Conservation (phyloP, 2,113 vertebrate genomes). For the Dendropsophus ebraccatus region DNA sequence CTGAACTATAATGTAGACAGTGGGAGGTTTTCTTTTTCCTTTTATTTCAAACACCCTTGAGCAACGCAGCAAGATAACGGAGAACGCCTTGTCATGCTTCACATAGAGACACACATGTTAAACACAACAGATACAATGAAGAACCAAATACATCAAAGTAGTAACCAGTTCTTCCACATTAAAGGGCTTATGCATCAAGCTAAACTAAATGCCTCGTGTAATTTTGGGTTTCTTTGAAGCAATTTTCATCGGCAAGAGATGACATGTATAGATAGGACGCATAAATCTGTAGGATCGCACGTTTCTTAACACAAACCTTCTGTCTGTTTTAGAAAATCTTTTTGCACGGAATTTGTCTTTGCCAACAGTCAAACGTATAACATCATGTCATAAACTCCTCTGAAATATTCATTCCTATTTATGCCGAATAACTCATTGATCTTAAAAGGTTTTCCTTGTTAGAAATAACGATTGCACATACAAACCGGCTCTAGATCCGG, state of each 20-base stretch:
- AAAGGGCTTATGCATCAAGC: conserved; percentile 46
- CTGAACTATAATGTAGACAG: background rate
- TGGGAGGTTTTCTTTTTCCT: background rate
- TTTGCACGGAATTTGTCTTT: background rate
- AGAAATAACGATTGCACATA: background rate
- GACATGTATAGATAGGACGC: conserved; percentile 27
- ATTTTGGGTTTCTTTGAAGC: conserved; percentile 45
- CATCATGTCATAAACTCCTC: too few relatives aligned
- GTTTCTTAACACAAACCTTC: background rate
- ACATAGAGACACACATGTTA: conserved; percentile 41
- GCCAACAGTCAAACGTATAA: background rate
- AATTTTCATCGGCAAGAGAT: conserved; percentile 42
- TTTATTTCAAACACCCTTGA: conserved; percentile 37
- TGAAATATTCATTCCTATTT: background rate
- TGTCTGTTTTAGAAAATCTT: background rate
- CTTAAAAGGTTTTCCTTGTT: background rate
- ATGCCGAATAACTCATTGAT: background rate
- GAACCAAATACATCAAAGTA: conserved; percentile 51
- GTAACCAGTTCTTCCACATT: conserved; percentile 37
- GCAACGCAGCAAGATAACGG: conserved; percentile 23
- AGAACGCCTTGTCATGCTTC: conserved; percentile 18
- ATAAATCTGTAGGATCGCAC: background rate
- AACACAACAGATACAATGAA: conserved; percentile 54
- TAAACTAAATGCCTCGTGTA: conserved; percentile 36
- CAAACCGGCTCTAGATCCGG: background rate